Evolutionary conservation across 2,113 vertebrate species (phyloP), one percentile per base, ranked within the genome.

Genomic region (Eupsittula cactorum): DNA sequence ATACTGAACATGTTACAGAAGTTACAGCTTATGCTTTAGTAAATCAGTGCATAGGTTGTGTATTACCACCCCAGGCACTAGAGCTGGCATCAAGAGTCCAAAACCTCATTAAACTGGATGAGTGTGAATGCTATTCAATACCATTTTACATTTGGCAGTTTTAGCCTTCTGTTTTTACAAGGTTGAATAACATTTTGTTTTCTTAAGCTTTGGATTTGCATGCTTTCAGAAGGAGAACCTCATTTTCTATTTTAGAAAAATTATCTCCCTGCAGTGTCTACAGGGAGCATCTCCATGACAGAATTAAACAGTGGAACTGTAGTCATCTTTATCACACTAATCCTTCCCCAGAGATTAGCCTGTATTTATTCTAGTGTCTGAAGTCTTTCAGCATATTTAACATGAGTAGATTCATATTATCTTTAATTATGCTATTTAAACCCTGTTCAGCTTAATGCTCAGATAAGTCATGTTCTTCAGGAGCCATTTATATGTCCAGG

Each of bases 381-480:
- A 94, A 94, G 80, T 78, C 76, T 96, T 95, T 87, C 93, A 94
- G 88, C 83, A 33, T 96, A 93, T 96, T 96, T 96, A 93, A 79
- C 73, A 69, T 86, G 71, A 89, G 88, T 63, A 88, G 93, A 69
- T 95, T 92, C 41, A 33, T 89, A 93, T 95, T 96, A 95, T 94
- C 83, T 86, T 96, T 96, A 96, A 96, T 96, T 97, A 91, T 27
- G 83, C 41, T 89, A 69, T 92, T 96, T 95, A 95, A 96, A 62
- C 88, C 83, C 77, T 85, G 44, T 93, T 91, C 44, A 91, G 49
- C 70, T 93, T 93, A 95, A 74, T 82, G 65, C 64, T 91, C 23
- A 69, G 88, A 92, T 93, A 95, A 96, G 57, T 87, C 86, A 52
- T 82, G 44, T 84, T 95, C 52, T 87, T 87, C 77, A 82, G 83